Evolutionary conservation across 2,888 invertebrate genomes (phyloP).

Genomic region (Apamea monoglypha): DNA sequence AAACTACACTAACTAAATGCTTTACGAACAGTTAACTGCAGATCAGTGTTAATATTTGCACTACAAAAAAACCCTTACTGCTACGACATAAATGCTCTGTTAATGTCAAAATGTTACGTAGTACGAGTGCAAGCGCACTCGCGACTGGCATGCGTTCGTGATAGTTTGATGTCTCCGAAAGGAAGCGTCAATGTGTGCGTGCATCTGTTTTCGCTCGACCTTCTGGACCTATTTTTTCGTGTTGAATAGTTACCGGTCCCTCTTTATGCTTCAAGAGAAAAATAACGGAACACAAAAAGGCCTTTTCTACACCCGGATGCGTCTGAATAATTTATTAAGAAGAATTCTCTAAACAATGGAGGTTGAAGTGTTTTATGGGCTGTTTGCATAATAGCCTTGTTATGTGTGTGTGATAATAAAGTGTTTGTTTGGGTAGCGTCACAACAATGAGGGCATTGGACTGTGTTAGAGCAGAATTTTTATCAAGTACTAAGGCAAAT

Average conservation of each 20-base stretch:
- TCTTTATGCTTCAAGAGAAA: slow-evolving; percentile 74
- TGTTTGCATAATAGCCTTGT: slow-evolving; percentile 66
- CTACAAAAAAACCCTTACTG: not conserved
- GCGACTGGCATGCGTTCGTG: not conserved
- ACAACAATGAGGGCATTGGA: slow-evolving; percentile 25
- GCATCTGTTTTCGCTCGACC: accelerated
- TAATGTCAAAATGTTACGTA: not conserved
- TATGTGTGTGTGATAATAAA: slow-evolving; percentile 62
- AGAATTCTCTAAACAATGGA: slow-evolving; percentile 76
- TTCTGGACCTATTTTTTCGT: not conserved
- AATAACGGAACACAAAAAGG: slow-evolving; percentile 78
- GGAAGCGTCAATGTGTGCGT: not conserved
- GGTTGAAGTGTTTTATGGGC: slow-evolving; percentile 72
- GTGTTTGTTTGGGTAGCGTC: slow-evolving; percentile 46
- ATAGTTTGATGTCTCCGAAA: not conserved
- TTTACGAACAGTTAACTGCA: not conserved
- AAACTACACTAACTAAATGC: not conserved
- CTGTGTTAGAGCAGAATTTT: not conserved
- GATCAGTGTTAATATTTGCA: not conserved
- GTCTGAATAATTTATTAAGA: slow-evolving; percentile 81
- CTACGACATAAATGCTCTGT: not conserved
- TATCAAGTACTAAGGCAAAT: not conserved
- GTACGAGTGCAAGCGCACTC: not conserved
- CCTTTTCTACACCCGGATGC: slow-evolving; percentile 78
- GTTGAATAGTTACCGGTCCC: slow-evolving; percentile 71